phyloP scores from a whole-genome alignment of 2,797 vertebrate species.

The Acestrorhynchus altus region DNA sequence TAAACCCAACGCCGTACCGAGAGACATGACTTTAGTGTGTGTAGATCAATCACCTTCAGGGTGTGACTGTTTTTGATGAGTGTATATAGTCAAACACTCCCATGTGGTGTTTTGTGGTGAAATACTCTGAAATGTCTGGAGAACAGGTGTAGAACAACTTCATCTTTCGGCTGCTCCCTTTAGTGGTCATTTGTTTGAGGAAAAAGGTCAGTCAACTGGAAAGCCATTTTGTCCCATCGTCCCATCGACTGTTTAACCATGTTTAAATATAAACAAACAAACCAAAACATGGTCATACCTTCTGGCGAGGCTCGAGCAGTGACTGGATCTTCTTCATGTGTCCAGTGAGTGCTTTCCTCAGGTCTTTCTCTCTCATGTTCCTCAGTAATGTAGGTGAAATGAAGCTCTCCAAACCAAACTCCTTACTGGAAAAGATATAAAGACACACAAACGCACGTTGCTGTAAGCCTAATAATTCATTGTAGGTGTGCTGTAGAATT shows the following conservation, averaged over 20 bases:
- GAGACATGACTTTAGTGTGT: too few species aligned
- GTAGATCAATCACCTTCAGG: too few species aligned
- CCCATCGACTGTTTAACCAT: neutral
- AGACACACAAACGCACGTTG: conserved; percentile 8
- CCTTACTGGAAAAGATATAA: conserved; percentile 80
- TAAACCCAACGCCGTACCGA: too few species aligned
- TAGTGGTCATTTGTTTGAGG: too few species aligned
- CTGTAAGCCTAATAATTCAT: neutral
- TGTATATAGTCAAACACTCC: too few species aligned
- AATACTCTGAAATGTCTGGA: too few species aligned
- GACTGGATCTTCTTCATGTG: conserved; percentile 98
- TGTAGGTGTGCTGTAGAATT: neutral
- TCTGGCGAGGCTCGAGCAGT: conserved; percentile 93
- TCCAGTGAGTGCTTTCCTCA: conserved; percentile 95
- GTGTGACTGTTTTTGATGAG: too few species aligned
- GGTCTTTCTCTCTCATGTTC: conserved; percentile 97
- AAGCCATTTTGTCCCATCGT: neutral
- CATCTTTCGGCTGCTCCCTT: too few species aligned
- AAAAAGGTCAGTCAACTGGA: neutral
- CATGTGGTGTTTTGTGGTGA: too few species aligned
- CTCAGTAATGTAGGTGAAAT: conserved; percentile 95
- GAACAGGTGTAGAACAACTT: too few species aligned
- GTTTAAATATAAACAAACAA: neutral
- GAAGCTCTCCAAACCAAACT: conserved; percentile 98
- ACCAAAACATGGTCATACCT: conserved; percentile 76